Conservation (phyloP, 2,797 vertebrate genomes). For the Sitta carolinensis region DNA sequence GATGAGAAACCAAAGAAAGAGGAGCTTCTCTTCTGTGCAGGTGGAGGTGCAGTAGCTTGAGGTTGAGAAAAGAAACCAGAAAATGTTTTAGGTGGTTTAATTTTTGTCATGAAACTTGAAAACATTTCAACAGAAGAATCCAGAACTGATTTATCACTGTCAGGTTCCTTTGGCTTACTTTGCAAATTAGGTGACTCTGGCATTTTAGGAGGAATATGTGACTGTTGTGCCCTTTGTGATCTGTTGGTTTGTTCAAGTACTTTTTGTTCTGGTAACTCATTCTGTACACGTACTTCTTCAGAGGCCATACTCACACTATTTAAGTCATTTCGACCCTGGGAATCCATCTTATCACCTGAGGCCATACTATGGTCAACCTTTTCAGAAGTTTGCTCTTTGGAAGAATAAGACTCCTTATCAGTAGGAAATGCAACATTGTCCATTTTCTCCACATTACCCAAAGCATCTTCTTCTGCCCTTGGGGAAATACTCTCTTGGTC, state of each 20-base stretch:
- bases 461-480: background rate
- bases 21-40: constrained; percentile 78
- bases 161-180: constrained; percentile 65
- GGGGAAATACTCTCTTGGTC: background rate
- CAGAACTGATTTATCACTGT: constrained; percentile 77
- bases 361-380: background rate
- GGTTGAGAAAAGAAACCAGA: constrained; percentile 85
- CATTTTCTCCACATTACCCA: background rate
- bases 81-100: constrained; percentile 84
- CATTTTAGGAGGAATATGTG: background rate
- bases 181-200: constrained; percentile 16
- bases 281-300: constrained; percentile 11
- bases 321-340: constrained; percentile 14
- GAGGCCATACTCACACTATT: background rate
- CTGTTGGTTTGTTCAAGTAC: background rate
- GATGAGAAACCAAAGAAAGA: constrained; percentile 81
- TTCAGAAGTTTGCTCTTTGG: constrained; percentile 1
- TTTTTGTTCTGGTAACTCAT: background rate
- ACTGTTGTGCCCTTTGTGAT: constrained; percentile 12
- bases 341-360: background rate
- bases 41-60: constrained; percentile 75
- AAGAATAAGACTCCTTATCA: background rate
- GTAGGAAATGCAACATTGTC: background rate
- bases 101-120: constrained; percentile 88
- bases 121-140: constrained; percentile 85